Conservation (phyloP, 2,888 invertebrate species). For the Exephanes ischioxanthus region DNA sequence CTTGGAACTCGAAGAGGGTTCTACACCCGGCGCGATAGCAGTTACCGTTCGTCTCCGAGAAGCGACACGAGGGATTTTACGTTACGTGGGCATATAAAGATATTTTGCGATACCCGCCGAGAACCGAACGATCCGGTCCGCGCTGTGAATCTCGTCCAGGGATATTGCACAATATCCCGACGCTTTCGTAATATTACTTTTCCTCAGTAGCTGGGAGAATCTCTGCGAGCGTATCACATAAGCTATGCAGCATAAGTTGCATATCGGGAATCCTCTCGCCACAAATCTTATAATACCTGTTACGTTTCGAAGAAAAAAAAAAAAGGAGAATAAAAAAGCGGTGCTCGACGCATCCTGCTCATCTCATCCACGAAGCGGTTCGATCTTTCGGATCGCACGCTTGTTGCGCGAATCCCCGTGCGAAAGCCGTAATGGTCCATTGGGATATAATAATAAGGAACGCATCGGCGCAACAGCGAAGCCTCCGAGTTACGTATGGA, state of each 20-base stretch:
- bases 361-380: slow-evolving; percentile 26
- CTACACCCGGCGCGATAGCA: slow-evolving; percentile 24
- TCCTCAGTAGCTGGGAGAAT: slow-evolving; percentile 31
- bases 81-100: slow-evolving; percentile 20
- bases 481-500: slow-evolving; percentile 60
- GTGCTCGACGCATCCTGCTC: slow-evolving; percentile 19
- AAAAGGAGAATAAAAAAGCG: neutral
- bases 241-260: neutral
- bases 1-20: neutral
- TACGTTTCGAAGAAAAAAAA: slow-evolving; percentile 28
- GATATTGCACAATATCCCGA: slow-evolving; percentile 29
- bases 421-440: slow-evolving; percentile 22
- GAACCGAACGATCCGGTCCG: slow-evolving; percentile 13
- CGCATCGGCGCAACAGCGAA: slow-evolving; percentile 28
- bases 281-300: slow-evolving; percentile 55
- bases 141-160: slow-evolving; percentile 17
- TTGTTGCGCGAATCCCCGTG: slow-evolving; percentile 17
- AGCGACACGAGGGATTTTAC: neutral
- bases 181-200: slow-evolving; percentile 46
- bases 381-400: slow-evolving; percentile 30
- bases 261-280: slow-evolving; percentile 38
- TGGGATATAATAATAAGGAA: slow-evolving; percentile 37
- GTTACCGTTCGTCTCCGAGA: slow-evolving; percentile 41
- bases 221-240: slow-evolving; percentile 16
- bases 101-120: slow-evolving; percentile 23